Evolutionary conservation across 2,113 vertebrate genomes (phyloP), one percentile per base, ranked within the genome.

Genomic region (Leptobrachium leishanense): DNA sequence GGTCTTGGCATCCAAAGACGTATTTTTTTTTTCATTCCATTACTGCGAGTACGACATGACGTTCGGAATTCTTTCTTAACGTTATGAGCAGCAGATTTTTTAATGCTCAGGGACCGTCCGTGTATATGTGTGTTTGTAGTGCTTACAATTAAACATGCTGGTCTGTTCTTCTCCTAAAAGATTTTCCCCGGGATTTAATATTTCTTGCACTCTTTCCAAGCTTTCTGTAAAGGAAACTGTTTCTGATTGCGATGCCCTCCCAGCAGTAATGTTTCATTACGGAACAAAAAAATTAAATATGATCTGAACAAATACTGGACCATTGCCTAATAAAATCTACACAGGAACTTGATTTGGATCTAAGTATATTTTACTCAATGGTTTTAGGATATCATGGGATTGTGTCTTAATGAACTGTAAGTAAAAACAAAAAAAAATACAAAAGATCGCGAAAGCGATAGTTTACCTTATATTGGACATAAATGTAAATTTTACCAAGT

Each of bases 1-100:
- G 88, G 88, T 88, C 89, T 89, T 91, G 91, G 91, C 90, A 93
- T 85, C 88, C 86, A 88, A 90, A 87, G 74, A 86, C 89, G 86
- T 50, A 74, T 89, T 89, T 92, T 91, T 89, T 92, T 89, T 54
- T 77, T 55, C 43, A 43, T 11, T 55, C 57, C 41, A 43, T 76
- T 76, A 68, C 74, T 68, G 50, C 54, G 41, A 11, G n/a, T 64
- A 43, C 65, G 13, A 46, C 53, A 55, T 10, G 59, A 46, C 50
- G 75, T 55, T 77, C 59, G 68, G 50, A 40, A 77, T 53, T 74
- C 76, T 77, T 80, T 81, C 74, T 79, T 75, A 82, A 68, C 71
- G 70, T 69, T 39, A 67, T 46, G 8, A 50, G 46, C 4, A 50
- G 46, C 8, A 50, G 46, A 50, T 50, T 50, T 50, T 5, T 50